These are phyloP conservation scores for Sinonovacula constricta DNA, from an alignment of 1,140 invertebrate species.

Conservation along the genomic window DNA sequence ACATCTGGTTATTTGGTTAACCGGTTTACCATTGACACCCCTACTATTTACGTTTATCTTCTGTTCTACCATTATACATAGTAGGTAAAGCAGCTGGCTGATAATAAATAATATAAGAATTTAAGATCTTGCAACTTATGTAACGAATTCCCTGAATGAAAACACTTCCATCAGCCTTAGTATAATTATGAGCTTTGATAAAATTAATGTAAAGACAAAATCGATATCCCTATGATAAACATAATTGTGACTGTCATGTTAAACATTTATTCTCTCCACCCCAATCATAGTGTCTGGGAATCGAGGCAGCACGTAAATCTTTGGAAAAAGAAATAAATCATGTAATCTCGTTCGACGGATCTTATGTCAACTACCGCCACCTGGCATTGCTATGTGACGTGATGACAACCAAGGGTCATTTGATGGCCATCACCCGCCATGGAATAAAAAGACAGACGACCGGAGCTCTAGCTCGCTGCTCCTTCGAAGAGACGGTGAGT, in stretches of 20 bases:
- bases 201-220: too few relatives aligned
- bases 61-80: too few relatives aligned
- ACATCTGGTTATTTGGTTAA: too few relatives aligned
- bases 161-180: too few relatives aligned
- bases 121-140: too few relatives aligned
- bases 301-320: conserved; percentile 99
- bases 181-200: too few relatives aligned
- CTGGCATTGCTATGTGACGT: conserved; percentile 99
- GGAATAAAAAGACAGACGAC: conserved; percentile 99
- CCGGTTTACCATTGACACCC: too few relatives aligned
- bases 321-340: conserved; percentile 99
- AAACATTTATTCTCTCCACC: neutral
- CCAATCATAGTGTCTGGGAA: conserved; percentile 89
- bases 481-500: conserved; percentile 82
- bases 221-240: too few relatives aligned
- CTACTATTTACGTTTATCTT: too few relatives aligned
- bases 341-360: conserved; percentile 99
- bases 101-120: too few relatives aligned
- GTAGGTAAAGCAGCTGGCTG: too few relatives aligned
- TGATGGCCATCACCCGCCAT: conserved; percentile 99
- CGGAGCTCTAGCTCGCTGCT: conserved; percentile 96
- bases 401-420: conserved; percentile 99
- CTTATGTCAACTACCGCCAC: conserved; percentile 99
- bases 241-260: neutral
- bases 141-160: too few relatives aligned